Base-by-base conservation (phyloP, 1,140 invertebrate genomes). In the Hyles vespertilio region DNA sequence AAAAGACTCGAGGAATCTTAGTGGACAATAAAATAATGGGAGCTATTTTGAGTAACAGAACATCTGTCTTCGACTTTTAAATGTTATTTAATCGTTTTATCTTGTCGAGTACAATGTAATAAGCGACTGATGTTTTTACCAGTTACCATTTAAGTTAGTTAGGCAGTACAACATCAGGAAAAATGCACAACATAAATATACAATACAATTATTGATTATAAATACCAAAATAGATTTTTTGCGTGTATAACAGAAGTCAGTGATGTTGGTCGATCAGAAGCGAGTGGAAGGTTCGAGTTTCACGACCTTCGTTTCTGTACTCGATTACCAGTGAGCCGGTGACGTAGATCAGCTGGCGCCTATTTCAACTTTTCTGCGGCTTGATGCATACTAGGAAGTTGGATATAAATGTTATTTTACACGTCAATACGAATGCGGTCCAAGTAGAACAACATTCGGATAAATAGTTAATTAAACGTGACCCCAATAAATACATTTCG, bases 311-410 rank as follows among this genome's bases (percentile, higher is more conserved):
- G 80, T 65, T 63, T 74, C 72, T 69, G 69, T 77, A 83, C 75
- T 87, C 82, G 79, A 80, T 88, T 88, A 84, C 85, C 73, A 74
- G 58, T 72, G 83, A 72, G 81, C 74, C 80, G 67, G 67, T 77
- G 81, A 81, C 79, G 79, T 72, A 22, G 60, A 7, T 74, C 72
- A 70, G 65, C 74, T 68, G 84, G 84, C 84, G 85, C 81, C 81
- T 67, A 66, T 65, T 69, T 59, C 66, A 66, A 72, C 72, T 77
- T 69, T 65, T 77, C 65, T 72, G 69, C 68, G 66, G 68, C 70
- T 63, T 68, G 64, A 67, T 73, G 69, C 67, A 74, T 79, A 77
- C 60, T 58, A 68, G 63, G 58, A 72, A 67, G 66, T 71, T 40
- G 43, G 46, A 59, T 65, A 61, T 54, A 53, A 47, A 51, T 44